Conservation (phyloP, 2,113 vertebrate genomes). For the Sinosuthora webbiana region DNA sequence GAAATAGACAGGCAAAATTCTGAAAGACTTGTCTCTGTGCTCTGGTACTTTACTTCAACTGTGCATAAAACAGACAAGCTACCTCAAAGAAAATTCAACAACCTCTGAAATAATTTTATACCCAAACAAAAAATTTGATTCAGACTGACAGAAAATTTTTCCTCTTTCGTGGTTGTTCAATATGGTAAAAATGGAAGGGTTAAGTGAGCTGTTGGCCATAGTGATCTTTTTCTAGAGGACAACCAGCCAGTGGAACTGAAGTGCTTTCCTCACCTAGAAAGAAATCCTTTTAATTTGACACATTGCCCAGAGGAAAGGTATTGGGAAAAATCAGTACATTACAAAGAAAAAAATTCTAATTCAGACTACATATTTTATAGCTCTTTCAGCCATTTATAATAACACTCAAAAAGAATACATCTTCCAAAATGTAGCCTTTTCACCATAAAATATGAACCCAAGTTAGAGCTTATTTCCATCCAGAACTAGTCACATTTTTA, state of each 20-base stretch:
- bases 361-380: background rate
- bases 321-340: background rate
- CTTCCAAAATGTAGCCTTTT: background rate
- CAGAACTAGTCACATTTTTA: background rate
- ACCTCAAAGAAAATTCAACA: background rate
- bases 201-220: background rate
- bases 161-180: background rate
- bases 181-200: background rate
- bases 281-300: background rate
- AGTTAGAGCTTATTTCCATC: background rate
- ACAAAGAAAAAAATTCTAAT: background rate
- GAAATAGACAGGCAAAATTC: background rate
- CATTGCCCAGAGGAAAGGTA: background rate
- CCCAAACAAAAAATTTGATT: background rate
- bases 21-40: background rate
- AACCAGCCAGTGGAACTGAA: background rate
- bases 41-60: background rate
- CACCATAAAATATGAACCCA: background rate
- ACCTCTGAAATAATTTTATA: background rate
- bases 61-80: background rate
- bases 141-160: background rate
- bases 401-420: background rate
- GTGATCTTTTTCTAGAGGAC: background rate
- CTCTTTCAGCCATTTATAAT: background rate
- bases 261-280: background rate